Evolutionary conservation across 2,797 vertebrate genomes (phyloP).

Genomic region (Garrulus glandarius): DNA sequence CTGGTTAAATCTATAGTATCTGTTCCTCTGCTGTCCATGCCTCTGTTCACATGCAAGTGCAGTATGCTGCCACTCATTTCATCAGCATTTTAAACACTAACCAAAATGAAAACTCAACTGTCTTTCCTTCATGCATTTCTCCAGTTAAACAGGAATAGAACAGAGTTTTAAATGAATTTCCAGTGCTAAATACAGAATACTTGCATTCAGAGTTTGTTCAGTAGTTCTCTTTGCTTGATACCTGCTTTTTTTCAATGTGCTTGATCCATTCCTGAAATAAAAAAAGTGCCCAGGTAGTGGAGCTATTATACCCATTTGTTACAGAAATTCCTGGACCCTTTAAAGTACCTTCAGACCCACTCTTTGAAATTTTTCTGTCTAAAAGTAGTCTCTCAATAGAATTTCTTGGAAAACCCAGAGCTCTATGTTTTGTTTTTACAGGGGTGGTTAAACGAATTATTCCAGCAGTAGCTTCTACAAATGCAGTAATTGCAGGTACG

Average conservation of each 20-base stretch:
- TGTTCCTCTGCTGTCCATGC: not conserved
- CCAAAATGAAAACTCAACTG: not conserved
- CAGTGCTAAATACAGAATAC: not conserved
- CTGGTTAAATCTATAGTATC: not conserved
- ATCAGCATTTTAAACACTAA: not conserved
- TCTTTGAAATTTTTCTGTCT: not conserved
- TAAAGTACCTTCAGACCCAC: not conserved
- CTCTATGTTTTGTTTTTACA: slow-evolving; percentile 59
- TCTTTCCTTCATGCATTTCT: not conserved
- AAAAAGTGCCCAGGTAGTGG: not conserved
- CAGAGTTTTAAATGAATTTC: not conserved
- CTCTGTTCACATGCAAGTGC: not conserved
- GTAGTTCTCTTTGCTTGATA: not conserved
- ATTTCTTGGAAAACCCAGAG: not conserved
- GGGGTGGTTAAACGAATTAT: slow-evolving; percentile 93
- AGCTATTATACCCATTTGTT: not conserved
- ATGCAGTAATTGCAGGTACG: slow-evolving; percentile 94
- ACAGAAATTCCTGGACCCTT: not conserved
- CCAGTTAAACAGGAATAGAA: not conserved
- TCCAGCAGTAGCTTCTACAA: slow-evolving; percentile 92
- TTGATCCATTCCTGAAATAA: not conserved
- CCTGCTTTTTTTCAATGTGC: not conserved
- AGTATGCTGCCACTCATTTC: not conserved
- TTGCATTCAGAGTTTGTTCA: not conserved
- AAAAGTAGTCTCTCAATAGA: not conserved